Evolutionary conservation across 2,113 vertebrate species (phyloP).

Genomic region (Brevimyrus niger): DNA sequence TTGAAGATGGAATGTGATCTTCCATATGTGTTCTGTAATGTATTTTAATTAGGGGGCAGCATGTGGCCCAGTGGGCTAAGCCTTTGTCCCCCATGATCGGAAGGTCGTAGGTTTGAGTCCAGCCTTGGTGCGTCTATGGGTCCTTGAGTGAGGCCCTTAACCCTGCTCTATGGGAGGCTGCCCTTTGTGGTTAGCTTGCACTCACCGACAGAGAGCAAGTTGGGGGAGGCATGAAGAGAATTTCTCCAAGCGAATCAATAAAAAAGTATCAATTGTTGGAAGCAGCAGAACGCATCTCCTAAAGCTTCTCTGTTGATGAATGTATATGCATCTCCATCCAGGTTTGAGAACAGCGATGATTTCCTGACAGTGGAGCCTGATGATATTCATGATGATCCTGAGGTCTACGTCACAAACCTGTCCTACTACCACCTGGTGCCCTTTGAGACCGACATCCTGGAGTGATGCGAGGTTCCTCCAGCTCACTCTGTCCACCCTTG

Average conservation of each 20-base stretch:
- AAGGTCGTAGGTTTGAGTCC: too few species aligned
- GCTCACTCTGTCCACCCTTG: background rate
- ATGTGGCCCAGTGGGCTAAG: too few species aligned
- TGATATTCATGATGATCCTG: constrained; percentile 61
- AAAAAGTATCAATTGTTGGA: too few species aligned
- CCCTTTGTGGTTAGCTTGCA: too few species aligned
- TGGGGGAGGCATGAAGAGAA: too few species aligned
- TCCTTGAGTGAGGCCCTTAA: too few species aligned
- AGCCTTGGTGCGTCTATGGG: too few species aligned
- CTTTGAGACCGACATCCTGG: constrained; percentile 77
- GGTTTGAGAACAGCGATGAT: constrained; percentile 61
- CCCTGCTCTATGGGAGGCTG: too few species aligned
- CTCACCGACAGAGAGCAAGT: too few species aligned
- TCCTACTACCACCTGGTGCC: constrained; percentile 74
- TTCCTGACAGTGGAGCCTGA: constrained; percentile 55
- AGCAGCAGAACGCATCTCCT: background rate
- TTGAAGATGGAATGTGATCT: background rate
- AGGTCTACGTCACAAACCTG: constrained; percentile 66
- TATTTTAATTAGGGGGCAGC: background rate
- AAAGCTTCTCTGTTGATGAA: background rate
- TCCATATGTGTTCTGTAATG: background rate
- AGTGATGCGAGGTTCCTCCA: constrained; percentile 46
- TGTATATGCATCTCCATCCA: constrained; percentile 35
- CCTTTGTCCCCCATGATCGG: too few species aligned
- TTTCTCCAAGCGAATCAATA: too few species aligned